phyloP scores from a whole-genome alignment of 2,888 invertebrate genomes.

The Drosophila greeni region DNA sequence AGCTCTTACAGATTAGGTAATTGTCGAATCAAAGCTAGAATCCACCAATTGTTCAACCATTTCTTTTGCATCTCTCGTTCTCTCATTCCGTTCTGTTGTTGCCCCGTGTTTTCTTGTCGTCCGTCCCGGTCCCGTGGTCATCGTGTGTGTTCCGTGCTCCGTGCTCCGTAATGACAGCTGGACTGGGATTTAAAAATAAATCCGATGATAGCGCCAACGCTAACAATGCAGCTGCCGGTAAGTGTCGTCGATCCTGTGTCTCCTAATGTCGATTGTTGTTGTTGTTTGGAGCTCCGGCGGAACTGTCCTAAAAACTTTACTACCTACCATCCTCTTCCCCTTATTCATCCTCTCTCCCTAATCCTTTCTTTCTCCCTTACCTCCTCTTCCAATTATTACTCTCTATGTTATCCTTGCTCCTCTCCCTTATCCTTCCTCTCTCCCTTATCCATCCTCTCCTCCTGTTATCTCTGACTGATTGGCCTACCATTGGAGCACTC shows the following conservation, averaged over 20 bases:
- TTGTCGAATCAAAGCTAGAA: too few relatives aligned
- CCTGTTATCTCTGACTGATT: constrained; percentile 5
- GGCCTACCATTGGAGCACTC: constrained; percentile 1
- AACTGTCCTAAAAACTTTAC: not conserved
- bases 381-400: not conserved
- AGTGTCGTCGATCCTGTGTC: constrained; percentile 19
- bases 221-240: constrained; percentile 37
- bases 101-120: constrained; percentile 32
- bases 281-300: constrained; percentile 24
- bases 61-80: constrained; percentile 18
- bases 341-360: not conserved
- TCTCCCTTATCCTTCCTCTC: not conserved
- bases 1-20: too few relatives aligned
- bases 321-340: not conserved
- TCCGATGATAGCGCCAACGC: constrained; percentile 55
- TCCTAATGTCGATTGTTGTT: constrained; percentile 32
- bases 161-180: constrained; percentile 61
- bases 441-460: not conserved
- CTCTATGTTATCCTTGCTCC: too few relatives aligned
- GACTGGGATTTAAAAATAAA: constrained; percentile 76
- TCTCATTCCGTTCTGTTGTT: constrained; percentile 15
- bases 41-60: constrained; percentile 10
- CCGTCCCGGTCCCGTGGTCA: constrained; percentile 39
- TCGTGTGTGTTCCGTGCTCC: constrained; percentile 33
- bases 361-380: not conserved